phyloP scores from a whole-genome alignment of 2,888 invertebrate genomes.

The Dimorphilus gyrociliatus region DNA sequence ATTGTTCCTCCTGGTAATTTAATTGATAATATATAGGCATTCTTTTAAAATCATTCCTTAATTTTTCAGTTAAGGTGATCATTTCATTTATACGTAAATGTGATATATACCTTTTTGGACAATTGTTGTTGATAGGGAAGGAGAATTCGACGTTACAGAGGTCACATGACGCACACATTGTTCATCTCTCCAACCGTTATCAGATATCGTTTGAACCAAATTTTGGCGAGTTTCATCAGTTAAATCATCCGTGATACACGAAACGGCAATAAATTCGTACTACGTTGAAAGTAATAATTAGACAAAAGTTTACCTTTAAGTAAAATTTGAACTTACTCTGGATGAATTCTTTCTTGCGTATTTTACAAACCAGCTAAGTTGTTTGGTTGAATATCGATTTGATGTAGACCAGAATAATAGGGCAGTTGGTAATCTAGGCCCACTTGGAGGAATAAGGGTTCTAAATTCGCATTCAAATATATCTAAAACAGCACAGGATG shows the following conservation, averaged over 20 bases:
- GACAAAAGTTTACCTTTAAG: neutral
- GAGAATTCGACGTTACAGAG: conserved; percentile 21
- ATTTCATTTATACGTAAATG: no score
- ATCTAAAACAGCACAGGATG: conserved; percentile 26
- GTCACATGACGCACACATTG: conserved; percentile 25
- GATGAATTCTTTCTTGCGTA: conserved; percentile 23
- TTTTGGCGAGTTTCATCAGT: conserved; percentile 19
- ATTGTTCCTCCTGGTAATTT: no score
- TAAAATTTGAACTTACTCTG: conserved; percentile 12
- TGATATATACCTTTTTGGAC: no score
- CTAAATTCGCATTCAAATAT: conserved; percentile 31
- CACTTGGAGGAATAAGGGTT: conserved; percentile 23
- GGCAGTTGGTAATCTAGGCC: conserved; percentile 21
- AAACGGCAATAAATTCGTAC: conserved; percentile 29
- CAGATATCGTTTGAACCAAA: conserved; percentile 24
- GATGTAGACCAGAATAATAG: conserved; percentile 36
- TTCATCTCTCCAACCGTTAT: conserved; percentile 31
- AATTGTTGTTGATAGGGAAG: no score
- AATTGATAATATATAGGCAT: no score
- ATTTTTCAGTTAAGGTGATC: no score
- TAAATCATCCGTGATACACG: conserved; percentile 15
- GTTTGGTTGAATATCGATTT: conserved; percentile 18
- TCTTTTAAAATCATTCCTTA: no score
- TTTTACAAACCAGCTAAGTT: conserved; percentile 23
- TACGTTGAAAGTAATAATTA: conserved; percentile 6